These are phyloP conservation scores for Sminthurinus signatus DNA, from an alignment of 1,140 invertebrate species.

Conservation along the genomic window DNA sequence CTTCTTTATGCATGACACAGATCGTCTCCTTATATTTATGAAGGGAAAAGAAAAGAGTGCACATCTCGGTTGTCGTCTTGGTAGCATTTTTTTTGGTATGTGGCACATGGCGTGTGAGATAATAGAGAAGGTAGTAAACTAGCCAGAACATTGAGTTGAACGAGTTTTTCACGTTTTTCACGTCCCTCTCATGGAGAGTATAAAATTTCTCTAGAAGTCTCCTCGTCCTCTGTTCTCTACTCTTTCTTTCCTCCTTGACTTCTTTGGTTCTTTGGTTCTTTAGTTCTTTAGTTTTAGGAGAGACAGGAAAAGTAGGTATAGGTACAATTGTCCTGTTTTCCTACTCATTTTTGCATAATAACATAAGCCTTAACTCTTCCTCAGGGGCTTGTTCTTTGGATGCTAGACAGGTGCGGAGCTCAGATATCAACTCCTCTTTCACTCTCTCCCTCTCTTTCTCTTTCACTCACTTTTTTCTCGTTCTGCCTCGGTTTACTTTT, in stretches of 20 bases:
- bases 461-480: background rate
- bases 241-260: background rate
- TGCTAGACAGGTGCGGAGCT: slow-evolving; percentile 7
- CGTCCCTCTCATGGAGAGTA: background rate
- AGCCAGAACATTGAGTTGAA: background rate
- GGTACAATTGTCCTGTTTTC: slow-evolving; percentile 33
- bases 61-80: too few species aligned
- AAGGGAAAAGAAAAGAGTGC: background rate
- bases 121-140: background rate
- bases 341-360: slow-evolving; percentile 37
- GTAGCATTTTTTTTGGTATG: too few species aligned
- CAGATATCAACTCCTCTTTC: slow-evolving; percentile 1
- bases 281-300: background rate
- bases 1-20: too few species aligned
- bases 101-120: too few species aligned
- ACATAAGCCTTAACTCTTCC: slow-evolving; percentile 34
- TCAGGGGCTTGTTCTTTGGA: slow-evolving; percentile 25
- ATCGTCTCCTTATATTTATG: too few species aligned
- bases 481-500: background rate
- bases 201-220: background rate
- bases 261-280: too few species aligned
- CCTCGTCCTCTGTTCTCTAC: too few species aligned
- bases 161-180: slow-evolving; percentile 7
- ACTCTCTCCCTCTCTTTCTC: background rate
- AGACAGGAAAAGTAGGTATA: background rate